A percentile compares a stretch with the other conserved stretches of the same genome.
phyloP scores from a whole-genome alignment of 2,888 invertebrate species.

The Auanema sp. region DNA sequence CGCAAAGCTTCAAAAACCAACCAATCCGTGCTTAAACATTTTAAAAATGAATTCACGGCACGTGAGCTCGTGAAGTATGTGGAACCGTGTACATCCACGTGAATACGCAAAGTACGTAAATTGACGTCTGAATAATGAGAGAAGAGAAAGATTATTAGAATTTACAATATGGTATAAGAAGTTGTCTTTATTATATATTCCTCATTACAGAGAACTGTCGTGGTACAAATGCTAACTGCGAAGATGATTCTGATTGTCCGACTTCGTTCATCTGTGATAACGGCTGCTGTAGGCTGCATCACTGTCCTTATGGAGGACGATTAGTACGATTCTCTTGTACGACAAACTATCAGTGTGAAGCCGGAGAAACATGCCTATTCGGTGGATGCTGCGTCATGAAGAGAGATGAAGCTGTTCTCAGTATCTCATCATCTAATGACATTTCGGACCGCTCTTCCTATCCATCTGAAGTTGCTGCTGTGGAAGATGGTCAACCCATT shows the following conservation, averaged over 20 bases:
- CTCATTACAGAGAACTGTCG: conserved; percentile 28
- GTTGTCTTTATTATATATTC: background rate
- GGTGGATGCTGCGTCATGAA: conserved; percentile 40
- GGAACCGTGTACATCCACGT: background rate
- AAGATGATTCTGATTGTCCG: conserved; percentile 41
- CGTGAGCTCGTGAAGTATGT: background rate
- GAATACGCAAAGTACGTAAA: background rate
- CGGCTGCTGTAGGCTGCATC: conserved; percentile 39
- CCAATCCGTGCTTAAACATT: no score
- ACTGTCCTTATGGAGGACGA: conserved; percentile 35
- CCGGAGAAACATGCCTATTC: conserved; percentile 38
- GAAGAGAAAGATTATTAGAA: no score
- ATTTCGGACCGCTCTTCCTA: background rate
- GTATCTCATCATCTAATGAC: background rate
- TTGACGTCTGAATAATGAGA: no score
- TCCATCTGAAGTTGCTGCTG: background rate
- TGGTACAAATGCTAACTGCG: conserved; percentile 40
- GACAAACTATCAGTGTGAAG: conserved; percentile 36
- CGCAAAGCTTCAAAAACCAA: no score
- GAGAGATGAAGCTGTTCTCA: background rate
- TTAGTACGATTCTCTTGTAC: conserved; percentile 37
- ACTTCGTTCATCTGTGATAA: conserved; percentile 38
- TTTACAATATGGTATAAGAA: no score
- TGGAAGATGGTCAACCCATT: background rate
- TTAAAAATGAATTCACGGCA: no score